Evolutionary conservation across 2,113 vertebrate species (phyloP).

Genomic region (Hyperopisus bebe): DNA sequence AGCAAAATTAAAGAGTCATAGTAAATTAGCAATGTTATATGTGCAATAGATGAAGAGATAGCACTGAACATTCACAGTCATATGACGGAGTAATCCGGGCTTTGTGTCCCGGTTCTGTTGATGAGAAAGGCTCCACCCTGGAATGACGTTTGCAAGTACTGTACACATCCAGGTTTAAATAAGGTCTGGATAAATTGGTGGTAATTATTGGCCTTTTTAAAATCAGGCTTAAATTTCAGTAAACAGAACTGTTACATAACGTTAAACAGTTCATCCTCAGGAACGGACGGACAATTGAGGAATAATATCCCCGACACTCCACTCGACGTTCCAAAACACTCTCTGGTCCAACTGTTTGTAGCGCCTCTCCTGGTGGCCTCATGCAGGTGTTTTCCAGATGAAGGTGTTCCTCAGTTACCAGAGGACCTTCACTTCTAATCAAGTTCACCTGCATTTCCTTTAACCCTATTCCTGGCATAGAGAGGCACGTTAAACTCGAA

Average conservation of each 20-base stretch:
- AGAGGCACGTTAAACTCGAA: background rate
- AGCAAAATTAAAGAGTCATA: background rate
- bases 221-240: background rate
- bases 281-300: background rate
- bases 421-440: background rate
- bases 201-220: background rate
- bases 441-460: background rate
- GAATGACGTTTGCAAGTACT: background rate
- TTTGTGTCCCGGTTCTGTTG: background rate
- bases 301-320: background rate
- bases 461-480: background rate
- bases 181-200: background rate
- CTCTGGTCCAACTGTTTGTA: background rate
- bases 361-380: background rate
- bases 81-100: background rate
- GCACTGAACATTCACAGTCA: background rate
- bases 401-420: background rate
- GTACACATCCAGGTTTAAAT: background rate
- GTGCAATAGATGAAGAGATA: background rate
- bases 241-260: background rate
- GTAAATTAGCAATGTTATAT: background rate
- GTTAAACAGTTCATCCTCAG: background rate
- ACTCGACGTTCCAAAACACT: background rate
- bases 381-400: background rate
- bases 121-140: background rate